These are phyloP conservation scores for Lasius fuliginosus DNA, from an alignment of 2,888 invertebrate genomes.

Conservation along the genomic window DNA sequence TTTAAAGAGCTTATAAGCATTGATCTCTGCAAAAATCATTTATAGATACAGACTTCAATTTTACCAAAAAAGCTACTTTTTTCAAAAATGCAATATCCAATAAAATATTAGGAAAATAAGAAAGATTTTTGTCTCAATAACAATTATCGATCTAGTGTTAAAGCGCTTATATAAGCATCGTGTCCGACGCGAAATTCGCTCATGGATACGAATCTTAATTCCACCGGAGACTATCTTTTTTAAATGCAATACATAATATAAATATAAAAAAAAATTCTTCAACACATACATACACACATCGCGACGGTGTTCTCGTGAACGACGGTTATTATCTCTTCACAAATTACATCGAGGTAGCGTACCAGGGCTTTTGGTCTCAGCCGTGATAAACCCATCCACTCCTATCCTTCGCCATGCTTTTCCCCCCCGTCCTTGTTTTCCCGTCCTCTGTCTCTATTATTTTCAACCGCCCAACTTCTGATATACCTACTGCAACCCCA, in stretches of 20 bases:
- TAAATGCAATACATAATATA: slow-evolving; percentile 72
- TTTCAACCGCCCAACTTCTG: slow-evolving; percentile 69
- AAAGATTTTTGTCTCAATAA: background rate
- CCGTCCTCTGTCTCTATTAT: slow-evolving; percentile 50
- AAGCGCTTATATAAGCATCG: slow-evolving; percentile 8
- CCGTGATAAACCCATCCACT: slow-evolving; percentile 70
- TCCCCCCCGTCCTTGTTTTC: background rate
- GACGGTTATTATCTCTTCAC: slow-evolving; percentile 77
- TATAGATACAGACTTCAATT: background rate
- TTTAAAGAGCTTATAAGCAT: background rate
- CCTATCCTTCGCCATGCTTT: slow-evolving; percentile 51
- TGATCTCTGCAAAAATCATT: slow-evolving; percentile 57
- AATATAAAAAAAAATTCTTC: slow-evolving; percentile 65
- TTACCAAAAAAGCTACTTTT: slow-evolving; percentile 52
- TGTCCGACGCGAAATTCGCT: slow-evolving; percentile 60
- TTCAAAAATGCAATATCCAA: background rate
- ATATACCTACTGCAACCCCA: slow-evolving; percentile 71
- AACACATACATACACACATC: background rate
- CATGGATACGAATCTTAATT: slow-evolving; percentile 36
- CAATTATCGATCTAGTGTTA: slow-evolving; percentile 21
- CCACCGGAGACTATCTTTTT: slow-evolving; percentile 70
- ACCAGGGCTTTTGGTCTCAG: slow-evolving; percentile 68
- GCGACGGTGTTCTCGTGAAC: slow-evolving; percentile 57
- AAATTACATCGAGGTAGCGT: slow-evolving; percentile 73
- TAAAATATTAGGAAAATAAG: background rate